These are phyloP conservation scores for Centruroides vittatus DNA, from an alignment of 1,140 invertebrate species.

Conservation along the genomic window DNA sequence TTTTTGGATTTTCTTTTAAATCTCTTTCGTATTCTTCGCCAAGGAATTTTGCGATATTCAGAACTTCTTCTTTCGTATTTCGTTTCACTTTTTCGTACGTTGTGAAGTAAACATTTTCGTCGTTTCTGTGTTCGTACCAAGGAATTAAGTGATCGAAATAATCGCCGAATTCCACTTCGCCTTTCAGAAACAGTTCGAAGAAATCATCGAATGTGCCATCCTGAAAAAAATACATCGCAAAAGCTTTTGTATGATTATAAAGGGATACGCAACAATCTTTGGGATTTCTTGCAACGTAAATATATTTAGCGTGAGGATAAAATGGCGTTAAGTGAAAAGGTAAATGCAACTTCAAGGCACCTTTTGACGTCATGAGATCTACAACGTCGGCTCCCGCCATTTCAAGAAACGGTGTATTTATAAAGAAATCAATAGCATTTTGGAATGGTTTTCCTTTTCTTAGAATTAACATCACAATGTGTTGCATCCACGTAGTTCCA, in stretches of 20 bases:
- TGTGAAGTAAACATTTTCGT: constrained; percentile 26
- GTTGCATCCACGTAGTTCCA: constrained; percentile 20
- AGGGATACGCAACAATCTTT: background rate
- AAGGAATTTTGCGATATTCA: constrained; percentile 15
- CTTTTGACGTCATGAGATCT: constrained; percentile 2
- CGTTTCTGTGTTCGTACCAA: constrained; percentile 23
- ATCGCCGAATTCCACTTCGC: constrained; percentile 27
- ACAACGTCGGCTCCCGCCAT: constrained; percentile 4
- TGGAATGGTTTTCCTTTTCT: background rate
- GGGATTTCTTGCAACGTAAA: background rate
- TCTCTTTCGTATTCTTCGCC: background rate
- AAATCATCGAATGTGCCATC: constrained; percentile 26
- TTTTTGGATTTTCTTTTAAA: constrained; percentile 1
- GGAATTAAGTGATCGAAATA: constrained; percentile 28
- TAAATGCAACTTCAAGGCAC: constrained; percentile 51
- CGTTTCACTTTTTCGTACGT: constrained; percentile 21
- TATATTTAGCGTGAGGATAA: background rate
- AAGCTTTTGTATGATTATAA: background rate
- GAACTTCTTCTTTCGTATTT: constrained; percentile 1
- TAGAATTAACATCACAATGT: constrained; percentile 14
- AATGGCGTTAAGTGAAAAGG: constrained; percentile 36
- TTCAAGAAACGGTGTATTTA: constrained; percentile 19
- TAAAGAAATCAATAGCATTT: background rate
- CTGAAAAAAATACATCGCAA: background rate
- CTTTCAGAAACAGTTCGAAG: constrained; percentile 26